Evolutionary conservation across 2,888 invertebrate genomes (phyloP), one percentile per base, ranked within the genome.

Genomic region (Drosophila anomelani): DNA sequence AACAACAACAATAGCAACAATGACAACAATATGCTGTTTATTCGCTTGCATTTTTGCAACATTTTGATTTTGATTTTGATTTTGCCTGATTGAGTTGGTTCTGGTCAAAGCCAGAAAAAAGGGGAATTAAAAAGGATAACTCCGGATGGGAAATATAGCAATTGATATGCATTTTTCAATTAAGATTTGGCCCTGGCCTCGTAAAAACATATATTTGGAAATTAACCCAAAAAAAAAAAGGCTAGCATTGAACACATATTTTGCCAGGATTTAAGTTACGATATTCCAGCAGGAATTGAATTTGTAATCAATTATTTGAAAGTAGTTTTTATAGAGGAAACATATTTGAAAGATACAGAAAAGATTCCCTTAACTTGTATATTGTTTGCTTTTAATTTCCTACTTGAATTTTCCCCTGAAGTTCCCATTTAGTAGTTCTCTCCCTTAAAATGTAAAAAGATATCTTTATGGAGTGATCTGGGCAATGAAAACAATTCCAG

Each of bases 1-100:
- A 69, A 53, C 51, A 29, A 17, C 17, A 23, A 5, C 29, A 13
- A 44, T 51, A 13, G 26, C 39, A 71, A 70, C 60, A 54, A 54
- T 67, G 75, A 54, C 64, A 80, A 71, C 79, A 74, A 81, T 77
- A 74, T 55, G 70, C 68, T 84, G 87, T 79, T 81, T 85, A 81
- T 83, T 81, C 83, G 83, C 23, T 67, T 75, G 53, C 54, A 62
- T 20, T 57, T 72, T 51, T 73, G 63, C 79, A 82, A 75, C 83
- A 80, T 80, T 51, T 36, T 51, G 51, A 51, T 51, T 82, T 51
- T 29, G 29, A 51, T 51, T 82, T 79, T 81, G 81, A 82, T 82
- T 85, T 41, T 71, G 51, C 60, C 81, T 74, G 86, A 86, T 86
- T 83, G 86, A 76, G 82, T 86, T 84, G 73, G 64, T 32, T 61